Evolutionary conservation across 2,797 vertebrate genomes (phyloP).

Genomic region (Phoeniculus purpureus): DNA sequence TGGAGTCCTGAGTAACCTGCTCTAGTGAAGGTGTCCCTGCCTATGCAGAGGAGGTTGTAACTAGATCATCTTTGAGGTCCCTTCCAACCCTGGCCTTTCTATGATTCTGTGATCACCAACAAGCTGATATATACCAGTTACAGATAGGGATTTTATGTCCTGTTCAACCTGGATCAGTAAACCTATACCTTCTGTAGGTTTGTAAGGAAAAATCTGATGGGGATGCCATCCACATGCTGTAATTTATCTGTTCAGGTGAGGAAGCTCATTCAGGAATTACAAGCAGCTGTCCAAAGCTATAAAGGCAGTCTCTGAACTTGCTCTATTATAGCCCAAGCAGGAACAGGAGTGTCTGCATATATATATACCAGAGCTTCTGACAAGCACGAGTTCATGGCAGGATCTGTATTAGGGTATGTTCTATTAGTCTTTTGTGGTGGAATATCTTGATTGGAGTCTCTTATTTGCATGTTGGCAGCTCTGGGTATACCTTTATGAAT

Average conservation of each 20-base stretch:
- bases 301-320: slow-evolving; percentile 61
- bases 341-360: slow-evolving; percentile 38
- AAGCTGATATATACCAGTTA: background rate
- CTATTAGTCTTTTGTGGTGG: background rate
- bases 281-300: slow-evolving; percentile 65
- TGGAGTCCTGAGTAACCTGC: no score
- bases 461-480: accelerated
- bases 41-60: no score
- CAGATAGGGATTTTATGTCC: background rate
- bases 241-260: slow-evolving; percentile 70
- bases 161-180: background rate
- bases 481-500: accelerated
- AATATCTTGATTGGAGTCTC: background rate
- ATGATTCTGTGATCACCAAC: background rate
- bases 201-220: slow-evolving; percentile 51
- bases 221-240: slow-evolving; percentile 67
- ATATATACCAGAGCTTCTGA: slow-evolving; percentile 44
- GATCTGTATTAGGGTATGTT: slow-evolving; percentile 39
- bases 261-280: slow-evolving; percentile 68
- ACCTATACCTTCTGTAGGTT: background rate
- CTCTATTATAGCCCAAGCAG: slow-evolving; percentile 58
- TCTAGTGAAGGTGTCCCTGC: no score
- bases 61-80: no score
- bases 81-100: no score
- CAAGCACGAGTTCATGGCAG: background rate